Evolutionary conservation across 2,888 invertebrate species (phyloP).

Genomic region (Trichogramma dendrolimi): DNA sequence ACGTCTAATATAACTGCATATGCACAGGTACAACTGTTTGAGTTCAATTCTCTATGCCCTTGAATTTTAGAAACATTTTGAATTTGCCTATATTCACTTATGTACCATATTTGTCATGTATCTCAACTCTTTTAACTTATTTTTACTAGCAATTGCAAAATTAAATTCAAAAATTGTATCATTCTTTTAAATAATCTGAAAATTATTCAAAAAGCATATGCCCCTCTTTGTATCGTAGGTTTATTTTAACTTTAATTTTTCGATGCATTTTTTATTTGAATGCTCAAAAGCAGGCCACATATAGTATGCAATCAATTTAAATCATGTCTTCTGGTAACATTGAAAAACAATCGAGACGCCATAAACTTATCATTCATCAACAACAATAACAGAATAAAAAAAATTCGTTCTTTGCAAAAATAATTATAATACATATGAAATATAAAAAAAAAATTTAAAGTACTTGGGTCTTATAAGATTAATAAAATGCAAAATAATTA

Average conservation of each 20-base stretch:
- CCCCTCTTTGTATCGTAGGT: background rate
- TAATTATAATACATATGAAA: constrained; percentile 1
- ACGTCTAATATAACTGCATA: no score
- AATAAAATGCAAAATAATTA: constrained; percentile 8
- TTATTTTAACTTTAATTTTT: background rate
- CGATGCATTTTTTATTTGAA: constrained; percentile 7
- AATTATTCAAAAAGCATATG: constrained; percentile 2
- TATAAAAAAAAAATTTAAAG: background rate
- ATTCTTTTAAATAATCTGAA: background rate
- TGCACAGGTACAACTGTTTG: no score
- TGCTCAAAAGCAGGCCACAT: constrained; percentile 7
- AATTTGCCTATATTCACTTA: no score
- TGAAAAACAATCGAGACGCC: background rate
- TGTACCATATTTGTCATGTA: no score
- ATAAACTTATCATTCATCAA: constrained; percentile 1
- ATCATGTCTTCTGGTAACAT: constrained; percentile 1
- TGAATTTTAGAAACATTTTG: no score
- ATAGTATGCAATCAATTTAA: constrained; percentile 2
- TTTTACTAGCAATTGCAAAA: no score
- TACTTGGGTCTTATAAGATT: background rate
- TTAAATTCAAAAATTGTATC: background rate
- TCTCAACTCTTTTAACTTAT: no score
- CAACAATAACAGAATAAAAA: background rate
- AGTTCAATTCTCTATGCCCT: no score
- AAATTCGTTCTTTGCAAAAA: background rate